Percentiles rank a stretch among this genome's conserved stretches.
phyloP scores from a whole-genome alignment of 2,113 vertebrate species.

The Notarius quadriscutis region DNA sequence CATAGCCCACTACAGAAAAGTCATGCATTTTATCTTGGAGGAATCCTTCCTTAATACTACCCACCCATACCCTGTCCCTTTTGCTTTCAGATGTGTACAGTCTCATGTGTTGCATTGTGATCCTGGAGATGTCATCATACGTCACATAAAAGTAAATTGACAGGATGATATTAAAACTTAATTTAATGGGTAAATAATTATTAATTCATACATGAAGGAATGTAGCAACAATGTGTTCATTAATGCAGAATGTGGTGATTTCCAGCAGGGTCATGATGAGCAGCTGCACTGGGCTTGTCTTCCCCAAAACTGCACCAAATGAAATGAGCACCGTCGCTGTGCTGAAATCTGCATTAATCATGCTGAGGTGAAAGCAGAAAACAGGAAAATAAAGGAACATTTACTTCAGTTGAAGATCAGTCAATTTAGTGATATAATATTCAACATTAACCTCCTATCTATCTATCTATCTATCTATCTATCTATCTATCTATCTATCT shows the following conservation, averaged over 20 bases:
- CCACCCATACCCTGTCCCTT: neutral
- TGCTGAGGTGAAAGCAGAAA: conserved; percentile 65
- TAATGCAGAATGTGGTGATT: conserved; percentile 83
- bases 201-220: conserved; percentile 69
- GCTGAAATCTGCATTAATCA: conserved; percentile 97
- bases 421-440: neutral
- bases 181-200: neutral
- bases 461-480: too few species aligned
- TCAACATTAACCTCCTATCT: neutral
- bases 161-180: neutral
- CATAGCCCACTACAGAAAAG: neutral
- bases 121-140: neutral
- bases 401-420: neutral
- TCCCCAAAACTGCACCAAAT: conserved; percentile 92
- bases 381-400: neutral
- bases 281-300: conserved; percentile 91
- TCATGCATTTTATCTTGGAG: neutral
- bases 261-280: conserved; percentile 90
- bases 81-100: too few species aligned
- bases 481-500: too few species aligned
- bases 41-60: neutral
- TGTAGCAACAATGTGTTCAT: conserved; percentile 79
- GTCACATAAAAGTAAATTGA: neutral
- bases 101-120: neutral
- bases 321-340: conserved; percentile 92